Evolutionary conservation across 2,888 invertebrate species (phyloP), one percentile per base, ranked within the genome.

Genomic region (Cataglyphis cursor): DNA sequence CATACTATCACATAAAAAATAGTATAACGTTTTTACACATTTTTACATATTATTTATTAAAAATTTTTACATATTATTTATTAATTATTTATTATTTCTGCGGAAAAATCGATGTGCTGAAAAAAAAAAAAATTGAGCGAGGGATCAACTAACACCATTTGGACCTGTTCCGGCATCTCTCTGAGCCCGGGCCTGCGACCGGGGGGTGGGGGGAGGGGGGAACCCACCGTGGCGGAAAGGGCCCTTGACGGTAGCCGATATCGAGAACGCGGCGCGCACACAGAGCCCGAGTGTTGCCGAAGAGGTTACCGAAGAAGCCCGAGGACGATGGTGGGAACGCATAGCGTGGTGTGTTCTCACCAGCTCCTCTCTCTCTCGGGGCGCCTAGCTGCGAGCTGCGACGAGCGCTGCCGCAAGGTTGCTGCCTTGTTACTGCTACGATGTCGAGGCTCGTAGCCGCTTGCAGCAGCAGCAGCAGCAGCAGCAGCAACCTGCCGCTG

Each of bases 271-370:
- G 88, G 85, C 88, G 88, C 84, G 72, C 66, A 48, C 70, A 76
- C 76, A 84, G 89, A 88, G 85, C 92, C 48, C 93, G 92, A 94
- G 85, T 83, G 51, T 80, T 75, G 54, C 92, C 94, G 94, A 93
- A 89, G 89, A 89, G 91, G 82, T 84, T 9, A 83, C 91, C 94
- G 94, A 93, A 93, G 92, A 92, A 85, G 90, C 85, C 93, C 94
- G 94, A 94, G 93, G 66, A 92, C 90, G 93, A 94, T 94, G 95
- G 95, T 95, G 95, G 94, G 95, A 95, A 95, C 94, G 93, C 91
- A 91, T 92, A 93, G 93, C 93, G 92, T 92, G 91, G 92, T 93
- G 92, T 93, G 95, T 95, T 95, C 95, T 94, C 94, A 94, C 94
- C 94, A 93, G 92, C 92, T 91, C 82, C 91, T 91, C 84, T 81